These are phyloP conservation scores for Lophochroa leadbeateri DNA, from an alignment of 2,113 vertebrate species.

Conservation along the genomic window DNA sequence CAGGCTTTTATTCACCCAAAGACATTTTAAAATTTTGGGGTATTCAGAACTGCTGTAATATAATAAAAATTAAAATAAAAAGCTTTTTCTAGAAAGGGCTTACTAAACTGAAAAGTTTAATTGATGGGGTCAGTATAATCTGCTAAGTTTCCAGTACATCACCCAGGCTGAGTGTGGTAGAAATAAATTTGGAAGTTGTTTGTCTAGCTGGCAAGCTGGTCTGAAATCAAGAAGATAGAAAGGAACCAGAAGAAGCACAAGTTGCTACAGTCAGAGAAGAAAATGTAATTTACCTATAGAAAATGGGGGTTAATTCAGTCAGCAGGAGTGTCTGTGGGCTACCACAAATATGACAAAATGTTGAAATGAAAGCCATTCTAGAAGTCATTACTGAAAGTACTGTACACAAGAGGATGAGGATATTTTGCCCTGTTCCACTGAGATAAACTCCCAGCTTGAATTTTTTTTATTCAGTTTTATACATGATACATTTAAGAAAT, in stretches of 20 bases:
- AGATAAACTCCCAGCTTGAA: neutral
- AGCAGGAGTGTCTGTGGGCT: neutral
- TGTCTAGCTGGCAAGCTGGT: neutral
- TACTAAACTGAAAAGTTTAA: neutral
- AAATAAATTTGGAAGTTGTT: slow-evolving; percentile 1
- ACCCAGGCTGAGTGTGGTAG: neutral
- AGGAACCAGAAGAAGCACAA: neutral
- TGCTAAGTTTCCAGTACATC: slow-evolving; percentile 15
- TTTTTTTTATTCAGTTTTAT: neutral
- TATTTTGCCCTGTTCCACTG: neutral
- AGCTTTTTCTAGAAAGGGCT: neutral
- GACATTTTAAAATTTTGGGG: neutral
- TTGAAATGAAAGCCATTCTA: neutral
- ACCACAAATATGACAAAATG: neutral
- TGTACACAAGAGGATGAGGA: neutral
- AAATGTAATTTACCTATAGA: neutral
- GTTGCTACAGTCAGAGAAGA: neutral
- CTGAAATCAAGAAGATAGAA: neutral
- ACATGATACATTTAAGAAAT: neutral
- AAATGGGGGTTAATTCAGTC: neutral
- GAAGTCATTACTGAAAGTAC: neutral
- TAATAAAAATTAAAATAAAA: neutral
- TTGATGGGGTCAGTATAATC: neutral
- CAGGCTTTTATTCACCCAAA: neutral
- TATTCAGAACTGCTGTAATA: neutral